Evolutionary conservation across 1,140 invertebrate species (phyloP), one percentile per base, ranked within the genome.

Genomic region (Homalodisca vitripennis): DNA sequence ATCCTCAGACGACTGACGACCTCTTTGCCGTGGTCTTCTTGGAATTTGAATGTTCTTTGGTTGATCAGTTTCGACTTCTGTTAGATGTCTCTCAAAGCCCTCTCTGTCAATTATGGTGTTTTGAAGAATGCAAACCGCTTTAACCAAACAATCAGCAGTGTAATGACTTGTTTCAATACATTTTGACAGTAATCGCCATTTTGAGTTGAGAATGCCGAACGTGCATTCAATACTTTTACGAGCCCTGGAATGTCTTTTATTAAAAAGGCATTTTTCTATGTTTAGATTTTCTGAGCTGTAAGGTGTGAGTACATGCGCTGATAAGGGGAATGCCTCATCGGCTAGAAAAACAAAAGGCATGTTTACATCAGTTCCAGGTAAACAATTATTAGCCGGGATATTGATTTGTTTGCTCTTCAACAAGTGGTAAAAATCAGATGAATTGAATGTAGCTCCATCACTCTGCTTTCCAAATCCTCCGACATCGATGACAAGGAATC

Each of bases 401-500:
- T 3, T 20, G 14, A 62, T 29, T 31, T 62, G 3, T 27, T 31
- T 62, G 30, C 20, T 62, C 29, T 62, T 62, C 20, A 62, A 26
- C 24, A 62, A 10, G 12, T 27, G 48, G 20, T 53, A 53, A 53
- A 53, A 53, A 20, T 62, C 30, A 27, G 57, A 62, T 3, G 30
- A 27, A 29, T 13, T 62, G 46, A 72, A 72, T 31, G 67, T 60
- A 20, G 34, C 48, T 26, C 55, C 57, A 70, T 72, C 68, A 13
- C 41, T 67, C 24, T 63, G 41, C 71, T 74, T 77, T 10, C 79
- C 79, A 70, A 79, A 78, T 13, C 76, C 75, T 57, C 80, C 80
- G 10, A 83, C 76, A 72, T 83, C 78, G 55, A 83, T 71, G 60
- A 72, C 73, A 29, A 78, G 73, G 73, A 82, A 83, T 68, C 77